Evolutionary conservation across 2,113 vertebrate genomes (phyloP), one percentile per base, ranked within the genome.

Genomic region (Onychorhynchus coronatus): DNA sequence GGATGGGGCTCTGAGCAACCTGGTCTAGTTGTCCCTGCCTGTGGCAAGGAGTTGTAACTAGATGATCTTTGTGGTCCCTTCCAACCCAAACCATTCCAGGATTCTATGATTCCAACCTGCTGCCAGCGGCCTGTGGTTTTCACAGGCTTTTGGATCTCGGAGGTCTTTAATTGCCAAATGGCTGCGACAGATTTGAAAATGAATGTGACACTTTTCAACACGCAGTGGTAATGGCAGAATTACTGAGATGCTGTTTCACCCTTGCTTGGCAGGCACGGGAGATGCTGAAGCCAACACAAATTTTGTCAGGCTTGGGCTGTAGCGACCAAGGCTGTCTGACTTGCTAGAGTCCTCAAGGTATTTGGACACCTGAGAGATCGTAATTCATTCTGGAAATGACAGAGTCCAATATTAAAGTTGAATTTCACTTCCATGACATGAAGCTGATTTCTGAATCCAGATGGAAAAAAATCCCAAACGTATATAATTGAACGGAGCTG

Each of bases 371-470:
- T 47, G 88, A 92, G 79, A 81, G 90, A 35, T 41, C 0, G 1
- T 91, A 95, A 90, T 94, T 96, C 68, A 52, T 91, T 49, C 73
- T 96, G 74, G 68, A 93, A 96, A 72, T 89, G 77, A 52, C 88
- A 81, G 85, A 90, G 84, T 96, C 95, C 83, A 84, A 11, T 91
- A 84, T 89, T 92, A 44, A 95, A 94, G 56, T 41, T 81, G 93
- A 95, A 84, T 92, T 94, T 95, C 83, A 49, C 58, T 94, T 95
- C 91, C 83, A 81, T 79, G 91, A 94, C 86, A 78, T 52, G 73
- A 65, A 86, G 50, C 33, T 85, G 75, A 85, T 92, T 91, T 81
- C 76, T 96, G 76, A 78, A 88, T 92, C 93, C 93, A 94, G 92
- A 96, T 91, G 85, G 95, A 95, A 93, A 95, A 93, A 89, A 95